phyloP scores from a whole-genome alignment of 2,797 vertebrate genomes.

The Muscicapa comitata region DNA sequence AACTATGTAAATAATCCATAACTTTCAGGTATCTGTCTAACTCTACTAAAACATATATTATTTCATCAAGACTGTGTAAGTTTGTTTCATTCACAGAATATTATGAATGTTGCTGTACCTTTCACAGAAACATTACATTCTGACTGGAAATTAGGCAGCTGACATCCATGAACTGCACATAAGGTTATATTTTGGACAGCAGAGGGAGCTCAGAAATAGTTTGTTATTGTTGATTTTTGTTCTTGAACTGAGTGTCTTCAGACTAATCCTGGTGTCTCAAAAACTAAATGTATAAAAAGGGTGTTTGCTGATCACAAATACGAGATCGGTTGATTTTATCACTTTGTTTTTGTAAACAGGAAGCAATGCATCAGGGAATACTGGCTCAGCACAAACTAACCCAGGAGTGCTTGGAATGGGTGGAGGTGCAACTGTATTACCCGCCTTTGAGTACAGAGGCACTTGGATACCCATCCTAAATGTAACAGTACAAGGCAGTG shows the following conservation, averaged over 20 bases:
- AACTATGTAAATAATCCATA: neutral
- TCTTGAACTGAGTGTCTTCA: neutral
- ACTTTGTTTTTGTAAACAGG: conserved; percentile 53
- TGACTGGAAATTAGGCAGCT: neutral
- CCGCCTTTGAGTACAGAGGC: conserved; percentile 97
- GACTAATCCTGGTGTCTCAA: neutral
- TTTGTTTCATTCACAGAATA: neutral
- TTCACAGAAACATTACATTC: neutral
- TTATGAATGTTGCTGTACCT: neutral
- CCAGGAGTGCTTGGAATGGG: conserved; percentile 80
- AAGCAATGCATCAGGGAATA: conserved; percentile 75
- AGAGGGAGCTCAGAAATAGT: conserved; percentile 33
- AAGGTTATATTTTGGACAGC: neutral
- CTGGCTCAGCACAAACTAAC: conserved; percentile 79
- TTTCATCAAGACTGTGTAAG: neutral
- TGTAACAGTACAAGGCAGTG: conserved; percentile 92
- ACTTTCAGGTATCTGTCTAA: neutral
- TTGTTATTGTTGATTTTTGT: neutral
- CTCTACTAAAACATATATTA: neutral
- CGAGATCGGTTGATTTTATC: neutral
- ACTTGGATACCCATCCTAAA: conserved; percentile 97
- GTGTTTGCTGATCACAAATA: neutral
- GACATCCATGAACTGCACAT: neutral
- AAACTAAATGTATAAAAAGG: neutral
- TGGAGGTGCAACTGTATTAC: conserved; percentile 85